Base-by-base conservation (phyloP, 2,888 invertebrate species). In the Girardia tigrina region DNA sequence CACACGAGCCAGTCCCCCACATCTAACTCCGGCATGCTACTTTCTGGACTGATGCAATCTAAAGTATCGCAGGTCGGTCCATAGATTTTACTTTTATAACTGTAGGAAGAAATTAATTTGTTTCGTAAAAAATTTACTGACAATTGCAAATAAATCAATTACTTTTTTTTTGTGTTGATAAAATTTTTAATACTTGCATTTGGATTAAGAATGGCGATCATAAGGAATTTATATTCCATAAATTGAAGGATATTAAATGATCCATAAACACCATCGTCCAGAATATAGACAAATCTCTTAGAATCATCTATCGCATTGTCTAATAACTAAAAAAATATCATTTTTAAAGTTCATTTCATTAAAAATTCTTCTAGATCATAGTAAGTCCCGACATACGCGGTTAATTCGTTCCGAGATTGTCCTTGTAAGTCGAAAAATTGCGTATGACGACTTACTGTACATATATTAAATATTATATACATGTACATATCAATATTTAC, bases 221-320 rank as follows among this genome's bases (percentile, higher is more conserved):
- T 2, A 6, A 56, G n/a, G n/a, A 56, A 56, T n/a, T 56, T 56
- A n/a, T 20, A 56, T 56, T 56, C 56, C 56, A 56, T 56, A 23
- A 56, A 95, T 36, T 97, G 87, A 80, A 94, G 88, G 86, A 93
- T 94, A 87, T 97, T 97, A 88, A 98, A 98, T 76, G 94, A 94
- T 76, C 97, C 95, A 85, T 98, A 98, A 77, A 98, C 93, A 2
- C 98, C 97, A 85, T 98, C 97, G 85, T 97, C 97, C 81, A 97
- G 90, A 87, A 94, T 97, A 85, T 97, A 97, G 94, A 56, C 23
- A 56, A 20, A 56, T 56, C 56, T 4, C 56, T 56, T 56, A 4
- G 56, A 56, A 56, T 56, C n/a, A 16, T 56, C 56, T 12, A 56
- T 23, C 4, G 56, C 20, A 20, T 4, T 16, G 23, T 56, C 56